phyloP scores from a whole-genome alignment of 1,140 invertebrate genomes.

The Ceratosolen fusciceps region DNA sequence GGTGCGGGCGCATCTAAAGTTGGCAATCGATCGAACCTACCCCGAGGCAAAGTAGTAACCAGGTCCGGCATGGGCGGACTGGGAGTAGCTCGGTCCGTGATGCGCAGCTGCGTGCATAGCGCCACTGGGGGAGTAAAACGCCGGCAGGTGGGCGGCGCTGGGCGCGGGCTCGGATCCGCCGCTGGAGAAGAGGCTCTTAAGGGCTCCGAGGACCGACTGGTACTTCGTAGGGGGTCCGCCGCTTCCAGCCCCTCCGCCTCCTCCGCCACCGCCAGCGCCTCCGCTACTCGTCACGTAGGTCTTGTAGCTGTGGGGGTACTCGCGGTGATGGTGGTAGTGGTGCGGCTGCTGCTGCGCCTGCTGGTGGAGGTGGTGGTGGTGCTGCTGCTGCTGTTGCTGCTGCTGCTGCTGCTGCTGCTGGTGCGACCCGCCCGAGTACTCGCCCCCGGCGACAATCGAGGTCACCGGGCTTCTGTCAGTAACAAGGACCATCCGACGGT shows the following conservation, averaged over 20 bases:
- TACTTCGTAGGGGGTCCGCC: slow-evolving; percentile 25
- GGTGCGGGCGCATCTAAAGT: background rate
- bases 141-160: slow-evolving; percentile 19
- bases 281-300: slow-evolving; percentile 27
- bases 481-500: background rate
- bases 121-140: background rate
- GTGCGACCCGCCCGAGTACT: background rate
- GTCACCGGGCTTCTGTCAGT: background rate
- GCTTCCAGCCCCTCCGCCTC: background rate
- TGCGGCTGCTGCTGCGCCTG: slow-evolving; percentile 4
- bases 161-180: slow-evolving; percentile 21
- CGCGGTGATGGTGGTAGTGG: slow-evolving; percentile 10
- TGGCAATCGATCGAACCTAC: background rate
- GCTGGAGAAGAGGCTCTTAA: slow-evolving; percentile 40
- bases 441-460: too few relatives aligned
- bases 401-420: background rate
- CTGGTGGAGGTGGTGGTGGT: too few relatives aligned
- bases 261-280: background rate
- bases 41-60: slow-evolving; percentile 34
- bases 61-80: background rate
- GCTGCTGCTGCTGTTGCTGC: background rate
- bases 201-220: slow-evolving; percentile 37
- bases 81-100: background rate
- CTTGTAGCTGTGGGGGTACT: slow-evolving; percentile 17
- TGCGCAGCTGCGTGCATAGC: background rate